Conservation (phyloP, 2,888 invertebrate genomes). For the Cerastis rubricosa region DNA sequence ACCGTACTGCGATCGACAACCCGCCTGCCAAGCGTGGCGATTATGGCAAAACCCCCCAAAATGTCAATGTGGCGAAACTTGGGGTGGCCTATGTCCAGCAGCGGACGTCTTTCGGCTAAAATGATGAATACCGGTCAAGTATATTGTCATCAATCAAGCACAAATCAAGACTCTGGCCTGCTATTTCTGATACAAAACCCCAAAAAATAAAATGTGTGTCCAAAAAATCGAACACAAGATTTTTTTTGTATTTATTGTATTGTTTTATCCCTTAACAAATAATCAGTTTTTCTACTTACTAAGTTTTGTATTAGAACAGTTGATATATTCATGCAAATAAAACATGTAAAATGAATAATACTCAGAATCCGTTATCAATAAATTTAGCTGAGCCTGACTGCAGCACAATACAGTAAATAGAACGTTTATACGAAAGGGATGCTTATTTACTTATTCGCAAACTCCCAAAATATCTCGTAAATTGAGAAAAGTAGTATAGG, state of each 20-base stretch:
- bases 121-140: neutral
- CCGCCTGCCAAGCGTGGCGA: too few relatives aligned
- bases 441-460: slow-evolving; percentile 52
- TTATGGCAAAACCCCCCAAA: too few relatives aligned
- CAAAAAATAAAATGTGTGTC: neutral
- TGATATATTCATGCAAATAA: neutral
- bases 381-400: slow-evolving; percentile 12
- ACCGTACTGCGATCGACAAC: too few relatives aligned
- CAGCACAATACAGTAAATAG: slow-evolving; percentile 65
- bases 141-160: neutral
- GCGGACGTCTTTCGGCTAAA: too few relatives aligned
- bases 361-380: slow-evolving; percentile 25
- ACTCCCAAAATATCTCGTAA: slow-evolving; percentile 51
- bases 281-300: neutral
- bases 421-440: slow-evolving; percentile 70
- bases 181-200: neutral
- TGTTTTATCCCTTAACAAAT: neutral
- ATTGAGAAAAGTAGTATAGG: slow-evolving; percentile 43
- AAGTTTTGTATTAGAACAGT: neutral
- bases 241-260: neutral
- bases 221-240: neutral
- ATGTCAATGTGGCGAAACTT: too few relatives aligned
- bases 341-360: slow-evolving; percentile 19
- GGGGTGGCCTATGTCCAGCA: too few relatives aligned
- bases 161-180: neutral